Evolutionary conservation across 2,113 vertebrate species (phyloP).

Genomic region (Paralichthys olivaceus): DNA sequence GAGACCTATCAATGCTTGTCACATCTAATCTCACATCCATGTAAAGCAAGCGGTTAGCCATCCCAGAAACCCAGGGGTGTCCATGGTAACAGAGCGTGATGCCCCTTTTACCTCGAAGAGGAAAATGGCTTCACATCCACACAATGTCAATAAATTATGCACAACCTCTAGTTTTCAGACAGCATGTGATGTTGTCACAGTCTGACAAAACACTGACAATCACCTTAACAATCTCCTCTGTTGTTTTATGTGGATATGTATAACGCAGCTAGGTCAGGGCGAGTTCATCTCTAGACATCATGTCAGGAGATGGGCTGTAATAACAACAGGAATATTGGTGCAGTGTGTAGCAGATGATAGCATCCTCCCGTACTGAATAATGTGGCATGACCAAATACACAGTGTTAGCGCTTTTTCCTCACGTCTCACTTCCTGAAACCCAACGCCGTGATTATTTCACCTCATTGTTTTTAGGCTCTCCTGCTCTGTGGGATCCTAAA

Average conservation of each 20-base stretch:
- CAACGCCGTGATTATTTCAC: conserved; percentile 19
- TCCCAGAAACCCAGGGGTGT: conserved; percentile 30
- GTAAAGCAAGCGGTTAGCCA: conserved; percentile 31
- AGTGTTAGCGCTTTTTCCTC: neutral
- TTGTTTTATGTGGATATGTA: neutral
- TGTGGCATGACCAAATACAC: neutral
- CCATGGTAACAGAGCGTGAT: conserved; percentile 50
- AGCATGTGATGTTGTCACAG: neutral
- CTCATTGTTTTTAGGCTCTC: neutral
- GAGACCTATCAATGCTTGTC: conserved; percentile 37
- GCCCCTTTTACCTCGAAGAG: conserved; percentile 37
- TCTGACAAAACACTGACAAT: conserved; percentile 11
- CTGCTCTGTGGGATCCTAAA: conserved; percentile 2
- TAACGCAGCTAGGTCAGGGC: neutral
- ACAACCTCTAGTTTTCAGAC: conserved; percentile 19
- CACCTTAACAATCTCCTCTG: neutral
- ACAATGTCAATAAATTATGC: conserved; percentile 36
- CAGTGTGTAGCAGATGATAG: neutral
- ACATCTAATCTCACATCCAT: conserved; percentile 33
- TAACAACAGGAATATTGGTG: conserved; percentile 5
- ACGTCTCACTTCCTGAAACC: conserved; percentile 6
- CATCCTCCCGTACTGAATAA: neutral
- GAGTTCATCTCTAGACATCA: conserved; percentile 1
- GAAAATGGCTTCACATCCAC: conserved; percentile 28
- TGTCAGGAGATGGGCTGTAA: conserved; percentile 3